These are phyloP conservation scores for Morus bassanus DNA, from an alignment of 2,797 vertebrate species.

Conservation along the genomic window DNA sequence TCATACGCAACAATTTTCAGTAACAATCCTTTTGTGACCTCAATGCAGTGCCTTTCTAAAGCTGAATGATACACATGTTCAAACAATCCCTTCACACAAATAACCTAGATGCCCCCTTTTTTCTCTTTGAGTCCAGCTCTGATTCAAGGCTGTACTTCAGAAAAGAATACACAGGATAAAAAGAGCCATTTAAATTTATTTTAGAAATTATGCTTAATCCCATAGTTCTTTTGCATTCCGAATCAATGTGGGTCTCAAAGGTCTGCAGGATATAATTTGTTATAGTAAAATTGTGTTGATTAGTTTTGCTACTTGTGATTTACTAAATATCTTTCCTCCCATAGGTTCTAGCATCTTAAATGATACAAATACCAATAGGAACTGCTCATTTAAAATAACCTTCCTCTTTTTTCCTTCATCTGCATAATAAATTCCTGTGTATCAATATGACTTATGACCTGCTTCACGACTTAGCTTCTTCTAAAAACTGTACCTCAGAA, in stretches of 20 bases:
- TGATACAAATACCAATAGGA: background rate
- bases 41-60: background rate
- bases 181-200: background rate
- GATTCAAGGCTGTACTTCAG: background rate
- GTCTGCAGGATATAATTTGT: background rate
- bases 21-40: background rate
- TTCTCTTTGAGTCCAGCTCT: background rate
- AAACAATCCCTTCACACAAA: background rate
- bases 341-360: background rate
- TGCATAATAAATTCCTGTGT: background rate
- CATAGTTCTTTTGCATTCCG: background rate
- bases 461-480: background rate
- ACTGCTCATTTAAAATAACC: background rate
- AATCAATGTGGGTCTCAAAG: background rate
- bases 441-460: background rate
- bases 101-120: background rate
- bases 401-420: background rate
- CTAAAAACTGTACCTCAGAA: background rate
- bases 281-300: background rate
- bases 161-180: background rate
- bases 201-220: background rate
- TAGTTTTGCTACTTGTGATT: slow-evolving; percentile 70
- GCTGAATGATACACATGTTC: background rate
- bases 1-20: background rate
- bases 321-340: background rate